A percentile compares a stretch with the other conserved stretches of the same genome.
phyloP scores from a whole-genome alignment of 2,888 invertebrate species.

The Stratiomys singularior region DNA sequence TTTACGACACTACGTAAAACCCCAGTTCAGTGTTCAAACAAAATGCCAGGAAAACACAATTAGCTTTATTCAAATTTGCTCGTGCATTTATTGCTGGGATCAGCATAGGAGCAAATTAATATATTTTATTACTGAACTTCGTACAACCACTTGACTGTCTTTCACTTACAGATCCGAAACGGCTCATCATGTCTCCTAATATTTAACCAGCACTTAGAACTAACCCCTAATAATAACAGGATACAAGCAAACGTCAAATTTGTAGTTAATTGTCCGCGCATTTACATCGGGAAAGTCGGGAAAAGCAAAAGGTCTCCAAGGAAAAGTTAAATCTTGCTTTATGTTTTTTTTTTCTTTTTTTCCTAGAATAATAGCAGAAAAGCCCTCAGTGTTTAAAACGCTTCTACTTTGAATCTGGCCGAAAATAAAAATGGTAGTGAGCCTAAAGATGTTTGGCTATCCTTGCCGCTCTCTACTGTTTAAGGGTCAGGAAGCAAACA shows the following conservation, averaged over 20 bases:
- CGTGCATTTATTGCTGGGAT: slow-evolving; percentile 26
- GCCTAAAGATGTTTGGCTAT: no score
- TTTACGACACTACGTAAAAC: slow-evolving; percentile 21
- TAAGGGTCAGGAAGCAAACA: no score
- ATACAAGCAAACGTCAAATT: slow-evolving; percentile 25
- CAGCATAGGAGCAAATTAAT: slow-evolving; percentile 32
- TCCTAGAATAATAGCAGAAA: neutral
- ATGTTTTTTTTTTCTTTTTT: no score
- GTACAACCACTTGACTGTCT: neutral
- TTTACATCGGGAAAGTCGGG: neutral
- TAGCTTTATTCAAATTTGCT: slow-evolving; percentile 35
- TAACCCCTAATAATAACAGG: slow-evolving; percentile 32
- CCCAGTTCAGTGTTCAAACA: slow-evolving; percentile 7
- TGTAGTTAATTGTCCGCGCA: neutral
- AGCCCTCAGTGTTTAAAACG: neutral
- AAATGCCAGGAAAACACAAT: slow-evolving; percentile 18
- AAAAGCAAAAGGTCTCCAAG: neutral
- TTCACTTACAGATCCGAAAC: neutral
- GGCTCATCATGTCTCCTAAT: neutral
- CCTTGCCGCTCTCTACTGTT: no score
- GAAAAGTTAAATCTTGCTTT: neutral
- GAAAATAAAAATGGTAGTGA: no score
- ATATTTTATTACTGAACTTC: slow-evolving; percentile 31
- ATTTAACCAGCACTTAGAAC: slow-evolving; percentile 16
- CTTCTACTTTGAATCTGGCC: slow-evolving; percentile 9